Conservation (phyloP, 2,888 invertebrate genomes). For the Sabellastarte sp. region DNA sequence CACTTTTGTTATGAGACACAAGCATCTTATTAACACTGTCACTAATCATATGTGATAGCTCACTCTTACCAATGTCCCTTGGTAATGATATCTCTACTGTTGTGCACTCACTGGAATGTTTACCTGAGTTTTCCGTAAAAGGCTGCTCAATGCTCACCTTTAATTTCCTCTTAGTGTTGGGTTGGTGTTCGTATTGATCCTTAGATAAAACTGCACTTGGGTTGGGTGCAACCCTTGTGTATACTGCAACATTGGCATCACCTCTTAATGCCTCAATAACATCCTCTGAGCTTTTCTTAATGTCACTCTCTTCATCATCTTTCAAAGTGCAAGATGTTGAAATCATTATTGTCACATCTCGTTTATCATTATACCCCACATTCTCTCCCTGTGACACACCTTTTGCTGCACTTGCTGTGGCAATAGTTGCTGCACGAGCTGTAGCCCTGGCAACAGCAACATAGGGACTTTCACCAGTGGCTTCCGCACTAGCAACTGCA, state of each 20-base stretch:
- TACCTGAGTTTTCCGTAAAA: no score
- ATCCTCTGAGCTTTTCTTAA: background rate
- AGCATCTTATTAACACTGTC: no score
- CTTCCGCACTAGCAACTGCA: conserved; percentile 20
- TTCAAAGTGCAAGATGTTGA: conserved; percentile 1
- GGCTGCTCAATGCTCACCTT: background rate
- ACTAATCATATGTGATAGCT: no score
- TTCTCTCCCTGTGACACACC: background rate
- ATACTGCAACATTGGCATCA: background rate
- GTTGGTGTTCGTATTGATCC: background rate
- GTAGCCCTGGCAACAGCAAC: conserved; percentile 25
- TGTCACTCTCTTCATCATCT: background rate
- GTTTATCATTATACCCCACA: background rate
- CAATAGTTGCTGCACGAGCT: conserved; percentile 22
- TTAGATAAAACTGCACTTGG: background rate
- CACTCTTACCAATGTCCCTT: no score
- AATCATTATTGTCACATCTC: background rate
- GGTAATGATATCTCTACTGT: no score
- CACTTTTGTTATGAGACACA: no score
- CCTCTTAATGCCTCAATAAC: background rate
- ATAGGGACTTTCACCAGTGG: conserved; percentile 21
- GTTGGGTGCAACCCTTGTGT: background rate
- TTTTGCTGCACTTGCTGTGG: conserved; percentile 17
- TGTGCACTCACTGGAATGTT: no score
- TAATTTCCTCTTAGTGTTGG: background rate